These are phyloP conservation scores for Dicaeum eximium DNA, from an alignment of 2,113 vertebrate species.

Conservation along the genomic window DNA sequence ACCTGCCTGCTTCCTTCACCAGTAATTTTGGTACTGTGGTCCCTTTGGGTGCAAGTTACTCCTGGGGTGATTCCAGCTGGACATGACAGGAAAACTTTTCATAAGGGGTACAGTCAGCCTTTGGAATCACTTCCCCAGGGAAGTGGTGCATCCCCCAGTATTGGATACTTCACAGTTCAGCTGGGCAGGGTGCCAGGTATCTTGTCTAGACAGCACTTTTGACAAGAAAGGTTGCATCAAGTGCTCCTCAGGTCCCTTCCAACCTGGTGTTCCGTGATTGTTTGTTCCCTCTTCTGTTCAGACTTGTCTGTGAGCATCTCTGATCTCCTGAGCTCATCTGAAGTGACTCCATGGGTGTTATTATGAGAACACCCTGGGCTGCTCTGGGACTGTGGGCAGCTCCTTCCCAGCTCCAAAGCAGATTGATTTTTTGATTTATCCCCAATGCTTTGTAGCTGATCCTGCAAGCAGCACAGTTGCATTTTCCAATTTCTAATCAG, in stretches of 20 bases:
- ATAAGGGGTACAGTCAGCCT: not conserved
- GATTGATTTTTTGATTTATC: not conserved
- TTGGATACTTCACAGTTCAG: not conserved
- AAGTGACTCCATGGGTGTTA: not conserved
- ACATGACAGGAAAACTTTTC: not conserved
- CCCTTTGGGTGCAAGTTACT: not conserved
- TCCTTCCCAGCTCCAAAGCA: not conserved
- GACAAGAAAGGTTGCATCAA: not conserved
- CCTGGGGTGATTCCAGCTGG: not conserved
- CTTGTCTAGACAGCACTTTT: fast-evolving
- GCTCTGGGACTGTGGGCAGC: not conserved
- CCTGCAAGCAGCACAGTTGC: not conserved
- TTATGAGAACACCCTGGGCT: not conserved
- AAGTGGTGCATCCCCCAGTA: not conserved
- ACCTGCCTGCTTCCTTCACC: not conserved
- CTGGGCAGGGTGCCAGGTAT: not conserved
- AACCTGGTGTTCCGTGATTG: not conserved
- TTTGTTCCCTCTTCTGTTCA: not conserved
- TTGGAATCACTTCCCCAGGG: not conserved
- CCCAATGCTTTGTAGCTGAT: not conserved
- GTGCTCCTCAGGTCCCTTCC: not conserved
- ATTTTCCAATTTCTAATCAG: not conserved
- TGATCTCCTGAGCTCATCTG: not conserved
- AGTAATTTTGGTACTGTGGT: fast-evolving
- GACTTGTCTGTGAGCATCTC: not conserved